A percentile compares a stretch with the other conserved stretches of the same genome.
Evolutionary conservation across 2,888 invertebrate genomes (phyloP).

Genomic region (Conomelus anceps): DNA sequence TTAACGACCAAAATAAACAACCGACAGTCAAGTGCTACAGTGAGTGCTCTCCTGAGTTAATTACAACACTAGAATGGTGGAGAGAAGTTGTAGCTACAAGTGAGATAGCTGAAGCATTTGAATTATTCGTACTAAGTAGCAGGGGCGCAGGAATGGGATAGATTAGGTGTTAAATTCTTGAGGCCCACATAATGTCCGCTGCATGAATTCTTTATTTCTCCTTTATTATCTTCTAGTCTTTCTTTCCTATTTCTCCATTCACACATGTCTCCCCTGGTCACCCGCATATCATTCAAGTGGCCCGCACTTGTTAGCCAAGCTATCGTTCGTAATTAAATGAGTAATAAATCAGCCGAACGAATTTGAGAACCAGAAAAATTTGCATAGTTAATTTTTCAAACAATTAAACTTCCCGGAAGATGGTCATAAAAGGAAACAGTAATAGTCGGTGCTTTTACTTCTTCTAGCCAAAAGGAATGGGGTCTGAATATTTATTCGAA

Average conservation of each 20-base stretch:
- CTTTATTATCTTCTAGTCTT: not conserved
- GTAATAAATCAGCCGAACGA: not conserved
- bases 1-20: not conserved
- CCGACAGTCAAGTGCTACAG: not conserved
- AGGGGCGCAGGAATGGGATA: not conserved
- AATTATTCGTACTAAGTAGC: not conserved
- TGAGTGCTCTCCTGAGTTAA: not conserved
- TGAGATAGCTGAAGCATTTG: not conserved
- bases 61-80: not conserved
- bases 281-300: not conserved
- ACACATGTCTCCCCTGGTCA: not conserved
- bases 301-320: not conserved
- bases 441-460: not conserved
- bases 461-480: too few species aligned
- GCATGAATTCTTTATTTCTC: not conserved
- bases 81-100: not conserved
- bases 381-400: not conserved
- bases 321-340: not conserved
- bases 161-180: not conserved
- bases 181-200: not conserved
- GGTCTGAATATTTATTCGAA: not conserved
- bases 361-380: not conserved
- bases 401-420: not conserved
- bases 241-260: not conserved
- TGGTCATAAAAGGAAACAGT: not conserved